Evolutionary conservation across 92 coral and sea anemone genomes (phyloP), one percentile per base, ranked within the genome.

Genomic region (Porites rus): DNA sequence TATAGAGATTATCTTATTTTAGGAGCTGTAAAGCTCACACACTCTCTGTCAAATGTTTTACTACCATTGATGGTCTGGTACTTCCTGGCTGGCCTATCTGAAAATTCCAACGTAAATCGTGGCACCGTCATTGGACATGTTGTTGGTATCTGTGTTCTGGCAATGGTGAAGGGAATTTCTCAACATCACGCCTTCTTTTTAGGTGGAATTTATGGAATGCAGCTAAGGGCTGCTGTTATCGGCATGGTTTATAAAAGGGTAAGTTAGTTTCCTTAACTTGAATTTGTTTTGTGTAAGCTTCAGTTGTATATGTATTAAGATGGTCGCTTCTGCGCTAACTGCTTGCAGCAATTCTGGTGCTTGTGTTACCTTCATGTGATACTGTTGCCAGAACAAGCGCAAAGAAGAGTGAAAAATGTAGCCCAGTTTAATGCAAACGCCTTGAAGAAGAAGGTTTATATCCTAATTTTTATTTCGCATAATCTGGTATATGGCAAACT

Each of bases 211-310:
- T 62, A 1, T 28, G 81, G 69, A 19, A 78, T 83, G 86, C 88
- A 87, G 78, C 66, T 82, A 85, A 71, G 78, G 46, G 80, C 84
- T 2, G 76, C 94, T 24, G 88, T 82, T 62, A 77, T 89, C 19
- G 94, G 91, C 52, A 78, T 91, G 22, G 81, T 87, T 75, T 91
- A 87, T 69, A 88, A 86, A 60, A 91, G 83, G 88, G 94, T 90
- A 81, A 1, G 81, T 8, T 51, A 6, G 22, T 10, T 7, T 73
- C 1, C 51, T 7, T 22, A 22, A 17, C 46, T 20, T 75, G 16
- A 16, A 16, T 54, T 52, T 54, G 38, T 16, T 14, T 38, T 53
- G 31, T 6, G 28, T 73, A 19, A 50, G 38, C 61, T 56, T 10
- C 61, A 56, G 61, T 56, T 56, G 60, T 54, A 13, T 54, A 14